These are phyloP conservation scores for Lamellibrachia luymesi DNA, from an alignment of 1,140 invertebrate species.

Conservation along the genomic window DNA sequence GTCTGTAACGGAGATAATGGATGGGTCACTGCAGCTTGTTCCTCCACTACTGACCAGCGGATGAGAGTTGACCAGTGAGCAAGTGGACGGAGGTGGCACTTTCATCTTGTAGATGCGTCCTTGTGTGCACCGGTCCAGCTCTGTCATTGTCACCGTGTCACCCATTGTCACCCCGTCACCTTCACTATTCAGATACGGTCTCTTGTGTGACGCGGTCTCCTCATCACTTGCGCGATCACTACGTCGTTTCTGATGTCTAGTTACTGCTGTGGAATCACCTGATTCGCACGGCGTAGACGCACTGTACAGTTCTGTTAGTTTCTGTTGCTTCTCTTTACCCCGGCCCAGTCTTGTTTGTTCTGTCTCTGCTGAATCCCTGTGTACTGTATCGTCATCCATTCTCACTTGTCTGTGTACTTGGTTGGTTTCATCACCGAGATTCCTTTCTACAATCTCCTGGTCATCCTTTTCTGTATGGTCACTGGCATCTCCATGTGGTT, in stretches of 20 bases:
- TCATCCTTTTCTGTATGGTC: background rate
- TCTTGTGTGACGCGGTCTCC: background rate
- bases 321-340: no score
- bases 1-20: background rate
- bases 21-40: background rate
- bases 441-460: background rate
- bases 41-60: background rate
- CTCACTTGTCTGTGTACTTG: background rate
- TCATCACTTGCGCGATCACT: background rate
- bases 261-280: background rate
- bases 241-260: background rate
- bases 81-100: background rate
- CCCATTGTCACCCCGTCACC: background rate
- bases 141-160: background rate
- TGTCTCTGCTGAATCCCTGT: background rate
- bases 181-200: background rate
- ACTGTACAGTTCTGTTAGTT: no score
- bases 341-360: no score
- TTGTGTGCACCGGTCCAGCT: background rate
- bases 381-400: background rate
- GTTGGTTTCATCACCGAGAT: background rate
- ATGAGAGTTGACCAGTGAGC: background rate
- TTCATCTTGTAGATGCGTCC: background rate
- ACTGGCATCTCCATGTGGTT: background rate
- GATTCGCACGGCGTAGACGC: no score